phyloP scores from a whole-genome alignment of 2,113 vertebrate genomes.

The Pseudonaja textilis region DNA sequence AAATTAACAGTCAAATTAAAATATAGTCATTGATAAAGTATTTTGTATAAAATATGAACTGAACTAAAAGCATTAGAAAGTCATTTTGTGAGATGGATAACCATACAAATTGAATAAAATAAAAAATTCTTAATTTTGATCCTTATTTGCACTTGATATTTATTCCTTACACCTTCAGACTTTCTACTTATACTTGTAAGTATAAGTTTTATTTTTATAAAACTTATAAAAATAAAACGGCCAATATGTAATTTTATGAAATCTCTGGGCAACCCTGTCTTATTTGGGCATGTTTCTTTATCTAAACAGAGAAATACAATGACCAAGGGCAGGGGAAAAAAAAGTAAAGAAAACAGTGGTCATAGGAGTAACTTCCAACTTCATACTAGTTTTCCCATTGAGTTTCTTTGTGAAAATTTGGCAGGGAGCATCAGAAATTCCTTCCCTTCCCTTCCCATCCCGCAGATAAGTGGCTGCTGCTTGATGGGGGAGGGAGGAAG shows the following conservation, averaged over 20 bases:
- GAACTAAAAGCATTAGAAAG: background rate
- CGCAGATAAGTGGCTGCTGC: background rate
- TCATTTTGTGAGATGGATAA: background rate
- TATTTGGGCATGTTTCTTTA: background rate
- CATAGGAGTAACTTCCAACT: background rate
- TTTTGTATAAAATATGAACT: background rate
- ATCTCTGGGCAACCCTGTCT: background rate
- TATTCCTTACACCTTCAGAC: background rate
- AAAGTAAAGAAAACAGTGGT: background rate
- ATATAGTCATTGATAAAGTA: background rate
- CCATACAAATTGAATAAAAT: background rate
- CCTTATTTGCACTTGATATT: background rate
- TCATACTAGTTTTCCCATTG: background rate
- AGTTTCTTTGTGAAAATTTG: background rate
- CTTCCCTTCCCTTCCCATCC: background rate
- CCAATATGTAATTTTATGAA: background rate
- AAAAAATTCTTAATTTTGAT: background rate
- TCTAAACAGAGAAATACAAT: background rate
- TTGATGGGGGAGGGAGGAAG: background rate
- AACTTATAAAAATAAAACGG: background rate
- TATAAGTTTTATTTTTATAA: conserved; percentile 27
- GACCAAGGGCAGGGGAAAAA: background rate
- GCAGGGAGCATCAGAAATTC: background rate
- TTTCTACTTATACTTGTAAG: background rate
- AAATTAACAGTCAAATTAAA: background rate